phyloP scores from a whole-genome alignment of 2,888 invertebrate species.

The Sthenelais limicola region DNA sequence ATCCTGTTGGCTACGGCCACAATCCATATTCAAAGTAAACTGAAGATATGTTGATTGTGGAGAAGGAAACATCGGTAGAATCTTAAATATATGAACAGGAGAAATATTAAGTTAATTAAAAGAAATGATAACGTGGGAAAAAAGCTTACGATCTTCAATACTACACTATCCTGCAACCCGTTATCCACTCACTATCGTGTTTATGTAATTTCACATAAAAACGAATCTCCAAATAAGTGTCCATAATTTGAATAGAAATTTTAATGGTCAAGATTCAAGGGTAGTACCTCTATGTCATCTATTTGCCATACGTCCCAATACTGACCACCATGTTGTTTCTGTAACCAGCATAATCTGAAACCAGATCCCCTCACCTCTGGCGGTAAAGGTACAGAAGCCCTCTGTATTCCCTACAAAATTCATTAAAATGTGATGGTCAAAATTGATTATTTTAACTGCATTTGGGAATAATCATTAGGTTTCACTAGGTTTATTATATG shows the following conservation, averaged over 20 bases:
- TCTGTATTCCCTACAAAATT: conserved; percentile 9
- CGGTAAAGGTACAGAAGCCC: conserved; percentile 27
- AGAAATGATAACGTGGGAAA: neutral
- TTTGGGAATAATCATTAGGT: no score
- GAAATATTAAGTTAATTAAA: neutral
- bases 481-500: no score
- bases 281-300: conserved; percentile 64
- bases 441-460: no score
- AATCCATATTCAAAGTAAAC: conserved; percentile 65
- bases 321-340: conserved; percentile 64
- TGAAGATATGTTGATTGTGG: conserved; percentile 57
- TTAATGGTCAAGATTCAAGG: no score
- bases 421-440: neutral
- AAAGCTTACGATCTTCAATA: no score
- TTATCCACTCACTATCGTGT: no score
- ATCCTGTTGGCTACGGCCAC: no score
- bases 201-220: no score
- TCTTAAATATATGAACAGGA: neutral
- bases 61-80: conserved; percentile 61
- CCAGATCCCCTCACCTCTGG: conserved; percentile 19
- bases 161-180: no score
- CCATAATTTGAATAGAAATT: no score
- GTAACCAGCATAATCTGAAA: conserved; percentile 67
- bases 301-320: conserved; percentile 68
- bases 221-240: no score